These are phyloP conservation scores for Spicauda simplicius DNA, from an alignment of 2,888 invertebrate genomes.

Conservation along the genomic window DNA sequence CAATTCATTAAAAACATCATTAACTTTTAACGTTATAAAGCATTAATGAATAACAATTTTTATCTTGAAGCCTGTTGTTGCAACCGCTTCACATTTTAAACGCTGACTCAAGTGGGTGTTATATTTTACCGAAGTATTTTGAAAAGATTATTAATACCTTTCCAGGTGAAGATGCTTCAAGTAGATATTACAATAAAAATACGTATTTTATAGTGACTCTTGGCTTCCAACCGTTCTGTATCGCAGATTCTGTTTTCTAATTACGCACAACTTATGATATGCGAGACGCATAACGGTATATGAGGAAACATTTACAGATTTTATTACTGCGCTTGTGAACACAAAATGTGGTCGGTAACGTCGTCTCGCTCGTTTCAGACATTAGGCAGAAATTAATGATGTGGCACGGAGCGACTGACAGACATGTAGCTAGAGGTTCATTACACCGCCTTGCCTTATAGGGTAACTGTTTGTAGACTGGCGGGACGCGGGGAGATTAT, in stretches of 20 bases:
- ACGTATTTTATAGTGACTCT: no score
- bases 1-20: no score
- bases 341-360: conserved; percentile 64
- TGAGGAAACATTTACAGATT: conserved; percentile 46
- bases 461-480: conserved; percentile 26
- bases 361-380: conserved; percentile 63
- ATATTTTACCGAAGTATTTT: no score
- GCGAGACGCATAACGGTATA: conserved; percentile 15
- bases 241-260: not conserved
- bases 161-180: no score
- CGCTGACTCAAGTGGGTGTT: no score
- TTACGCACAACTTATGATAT: conserved; percentile 3
- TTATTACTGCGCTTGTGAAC: conserved; percentile 55
- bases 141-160: no score
- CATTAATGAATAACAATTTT: no score
- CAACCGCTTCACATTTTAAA: no score
- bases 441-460: conserved; percentile 56
- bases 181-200: no score
- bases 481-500: conserved; percentile 14
- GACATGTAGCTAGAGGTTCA: conserved; percentile 61
- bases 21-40: no score
- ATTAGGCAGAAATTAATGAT: conserved; percentile 77
- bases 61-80: no score
- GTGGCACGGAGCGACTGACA: conserved; percentile 67
- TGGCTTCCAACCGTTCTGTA: not conserved